A percentile compares a stretch with the other conserved stretches of the same genome.
Evolutionary conservation across 2,113 vertebrate species (phyloP).

Genomic region (Uria lomvia): DNA sequence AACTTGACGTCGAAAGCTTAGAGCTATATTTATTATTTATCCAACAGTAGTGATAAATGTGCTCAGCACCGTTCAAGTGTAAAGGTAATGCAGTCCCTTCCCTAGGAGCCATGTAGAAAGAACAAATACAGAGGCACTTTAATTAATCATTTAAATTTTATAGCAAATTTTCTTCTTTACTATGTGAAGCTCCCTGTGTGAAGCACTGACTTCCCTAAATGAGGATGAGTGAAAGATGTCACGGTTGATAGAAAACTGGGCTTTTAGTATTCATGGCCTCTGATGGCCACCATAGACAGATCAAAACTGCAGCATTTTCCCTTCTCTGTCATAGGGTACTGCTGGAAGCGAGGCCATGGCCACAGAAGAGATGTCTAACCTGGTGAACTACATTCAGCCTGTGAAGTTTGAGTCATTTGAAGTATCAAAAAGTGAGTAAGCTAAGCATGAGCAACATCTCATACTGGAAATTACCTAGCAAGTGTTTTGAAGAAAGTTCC

Average conservation of each 20-base stretch:
- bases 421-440: slow-evolving; percentile 89
- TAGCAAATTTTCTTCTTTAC: not conserved
- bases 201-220: not conserved
- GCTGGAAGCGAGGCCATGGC: slow-evolving; percentile 94
- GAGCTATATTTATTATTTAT: not conserved
- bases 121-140: not conserved
- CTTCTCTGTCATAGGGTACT: slow-evolving; percentile 81
- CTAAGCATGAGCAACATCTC: not conserved
- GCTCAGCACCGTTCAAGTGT: not conserved
- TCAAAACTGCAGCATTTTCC: not conserved
- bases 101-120: not conserved
- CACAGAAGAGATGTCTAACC: slow-evolving; percentile 97
- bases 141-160: not conserved
- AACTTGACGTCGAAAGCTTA: not conserved
- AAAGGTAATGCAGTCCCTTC: not conserved
- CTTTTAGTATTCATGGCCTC: not conserved
- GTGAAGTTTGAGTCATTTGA: slow-evolving; percentile 97
- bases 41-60: not conserved
- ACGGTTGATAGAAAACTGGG: not conserved
- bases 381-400: slow-evolving; percentile 97
- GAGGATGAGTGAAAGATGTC: not conserved
- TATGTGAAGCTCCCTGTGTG: not conserved
- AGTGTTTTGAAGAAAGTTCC: not conserved
- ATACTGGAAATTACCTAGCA: not conserved
- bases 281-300: not conserved